Percentiles rank a stretch among this genome's conserved stretches.
These are phyloP conservation scores for Pristionchus mayeri DNA, from an alignment of 2,888 invertebrate genomes.

Conservation along the genomic window DNA sequence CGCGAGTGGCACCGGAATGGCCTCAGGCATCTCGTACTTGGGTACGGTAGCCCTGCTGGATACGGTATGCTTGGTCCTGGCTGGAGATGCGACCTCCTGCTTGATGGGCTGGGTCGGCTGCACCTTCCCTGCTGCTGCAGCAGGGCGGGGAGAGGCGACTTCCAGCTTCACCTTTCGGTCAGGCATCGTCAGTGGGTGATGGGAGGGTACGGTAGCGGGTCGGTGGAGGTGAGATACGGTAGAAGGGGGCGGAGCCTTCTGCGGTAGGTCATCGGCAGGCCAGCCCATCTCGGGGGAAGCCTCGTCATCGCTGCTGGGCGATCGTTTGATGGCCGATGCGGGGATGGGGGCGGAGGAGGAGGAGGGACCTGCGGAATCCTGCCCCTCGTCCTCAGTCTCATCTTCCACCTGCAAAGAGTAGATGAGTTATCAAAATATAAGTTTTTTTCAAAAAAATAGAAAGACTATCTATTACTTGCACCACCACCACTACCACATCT, in stretches of 20 bases:
- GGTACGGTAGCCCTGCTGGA: neutral
- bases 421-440: neutral
- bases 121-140: slow-evolving; percentile 19
- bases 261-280: neutral
- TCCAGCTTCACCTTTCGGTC: neutral
- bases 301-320: neutral
- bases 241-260: neutral
- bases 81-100: neutral
- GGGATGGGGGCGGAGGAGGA: neutral
- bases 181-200: neutral
- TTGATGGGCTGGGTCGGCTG: neutral
- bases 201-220: neutral
- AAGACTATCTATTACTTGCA: no score
- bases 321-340: neutral
- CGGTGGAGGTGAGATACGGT: neutral
- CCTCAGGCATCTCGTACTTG: neutral
- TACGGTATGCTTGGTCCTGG: neutral
- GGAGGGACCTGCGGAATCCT: neutral
- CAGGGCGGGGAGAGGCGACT: neutral
- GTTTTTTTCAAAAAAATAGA: no score
- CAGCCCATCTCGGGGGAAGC: slow-evolving; percentile 28
- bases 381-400: slow-evolving; percentile 24
- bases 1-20: neutral
- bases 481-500: no score
- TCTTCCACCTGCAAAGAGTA: slow-evolving; percentile 27